A percentile compares a stretch with the other conserved stretches of the same genome.
Conservation (phyloP, 2,113 vertebrate species). For the Nycticebus coucang region DNA sequence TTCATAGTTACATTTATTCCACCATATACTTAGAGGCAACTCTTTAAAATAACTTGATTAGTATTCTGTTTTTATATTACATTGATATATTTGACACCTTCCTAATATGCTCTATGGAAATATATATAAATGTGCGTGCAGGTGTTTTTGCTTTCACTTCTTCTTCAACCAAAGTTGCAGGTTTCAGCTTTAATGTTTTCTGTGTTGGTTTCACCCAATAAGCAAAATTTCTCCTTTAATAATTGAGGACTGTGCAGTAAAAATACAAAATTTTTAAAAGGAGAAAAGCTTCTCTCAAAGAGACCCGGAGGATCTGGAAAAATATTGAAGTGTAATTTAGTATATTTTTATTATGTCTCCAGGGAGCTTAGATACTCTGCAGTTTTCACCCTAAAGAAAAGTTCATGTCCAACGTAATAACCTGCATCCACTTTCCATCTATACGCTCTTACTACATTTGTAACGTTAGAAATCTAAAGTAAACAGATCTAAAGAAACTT, state of each 20-base stretch:
- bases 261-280: not conserved
- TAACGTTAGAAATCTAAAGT: conserved; percentile 41
- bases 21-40: not conserved
- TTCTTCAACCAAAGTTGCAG: not conserved
- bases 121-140: not conserved
- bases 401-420: conserved; percentile 35
- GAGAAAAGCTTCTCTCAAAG: not conserved
- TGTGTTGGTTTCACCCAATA: not conserved
- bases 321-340: conserved; percentile 6
- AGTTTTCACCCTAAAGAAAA: not conserved
- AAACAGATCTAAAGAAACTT: not conserved
- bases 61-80: not conserved
- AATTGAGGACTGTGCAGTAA: not conserved
- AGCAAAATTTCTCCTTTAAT: conserved; percentile 10
- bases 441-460: not conserved
- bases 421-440: conserved; percentile 33
- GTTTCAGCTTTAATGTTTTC: not conserved
- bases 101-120: not conserved
- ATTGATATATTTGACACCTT: not conserved
- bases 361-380: not conserved
- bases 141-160: not conserved
- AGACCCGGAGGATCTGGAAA: not conserved
- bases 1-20: not conserved
- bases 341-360: conserved; percentile 53
- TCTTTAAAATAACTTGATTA: conserved; percentile 1